Evolutionary conservation across 2,888 invertebrate species (phyloP), one percentile per base, ranked within the genome.

Genomic region (Kryphioiulus occultus): DNA sequence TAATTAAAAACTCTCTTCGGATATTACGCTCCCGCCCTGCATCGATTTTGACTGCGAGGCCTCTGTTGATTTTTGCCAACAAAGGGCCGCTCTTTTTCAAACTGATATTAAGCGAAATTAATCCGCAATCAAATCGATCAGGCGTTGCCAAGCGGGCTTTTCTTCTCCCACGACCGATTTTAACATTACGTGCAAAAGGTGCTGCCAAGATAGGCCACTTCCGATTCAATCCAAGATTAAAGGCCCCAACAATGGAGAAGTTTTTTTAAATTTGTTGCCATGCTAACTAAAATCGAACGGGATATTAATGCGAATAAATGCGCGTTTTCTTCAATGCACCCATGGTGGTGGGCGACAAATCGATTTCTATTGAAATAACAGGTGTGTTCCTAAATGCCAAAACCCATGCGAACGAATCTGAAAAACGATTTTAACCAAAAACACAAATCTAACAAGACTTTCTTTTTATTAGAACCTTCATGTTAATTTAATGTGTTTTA

Each of bases 71-170:
- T 78, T 78, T 78, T 78, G 2, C 78, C 78, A 78, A 78, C 78
- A 78, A 78, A 78, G 30, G 78, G 30, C 12, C 78, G 78, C 78
- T 78, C 68, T 78, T 78, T 78, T 78, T 78, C 78, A 78, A 78
- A 78, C 17, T 42, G 44, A 42, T 85, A 85, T 85, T 85, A 85
- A 85, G 26, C 85, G 42, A 85, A 44, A 85, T 85, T 85, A 85
- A 85, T 85, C 44, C 44, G 85, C 44, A 85, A 85, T 85, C 85
- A 85, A 85, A 85, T 85, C 85, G 85, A 85, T 85, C 85, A 85
- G 44, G 85, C 44, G 85, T 78, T 78, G 78, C 78, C 78, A 78
- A 78, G 78, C 78, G 78, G 30, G 30, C 12, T 30, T 30, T 78
- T 78, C 30, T 30, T 78, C 26, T 10, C 78, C 30, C 78, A 32